Conservation (phyloP, 2,888 invertebrate genomes). For the Erpobdella octoculata region DNA sequence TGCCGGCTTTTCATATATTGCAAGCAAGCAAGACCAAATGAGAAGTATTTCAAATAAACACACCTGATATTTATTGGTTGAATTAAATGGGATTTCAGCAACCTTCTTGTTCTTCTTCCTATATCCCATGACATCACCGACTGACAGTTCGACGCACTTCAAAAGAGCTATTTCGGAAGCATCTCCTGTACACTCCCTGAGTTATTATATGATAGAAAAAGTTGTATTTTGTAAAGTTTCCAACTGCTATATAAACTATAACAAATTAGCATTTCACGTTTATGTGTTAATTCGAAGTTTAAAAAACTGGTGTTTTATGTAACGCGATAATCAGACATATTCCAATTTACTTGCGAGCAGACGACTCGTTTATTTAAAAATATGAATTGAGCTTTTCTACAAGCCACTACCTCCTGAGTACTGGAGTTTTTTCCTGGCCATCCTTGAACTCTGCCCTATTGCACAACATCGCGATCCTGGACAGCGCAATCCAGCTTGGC, state of each 20-base stretch:
- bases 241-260: too few relatives aligned
- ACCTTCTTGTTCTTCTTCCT: slow-evolving; percentile 49
- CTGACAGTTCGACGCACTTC: slow-evolving; percentile 51
- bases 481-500: slow-evolving; percentile 19
- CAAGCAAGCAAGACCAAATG: too few relatives aligned
- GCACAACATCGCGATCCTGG: slow-evolving; percentile 26
- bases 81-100: slow-evolving; percentile 55
- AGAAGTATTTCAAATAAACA: too few relatives aligned
- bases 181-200: slow-evolving; percentile 54
- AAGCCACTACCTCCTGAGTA: slow-evolving; percentile 29
- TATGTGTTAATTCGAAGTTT: too few relatives aligned
- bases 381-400: too few relatives aligned
- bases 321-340: too few relatives aligned
- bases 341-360: too few relatives aligned
- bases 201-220: too few relatives aligned
- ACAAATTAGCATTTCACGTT: too few relatives aligned
- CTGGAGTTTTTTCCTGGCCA: slow-evolving; percentile 20
- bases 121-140: slow-evolving; percentile 48
- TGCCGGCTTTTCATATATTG: not conserved
- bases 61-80: slow-evolving; percentile 55
- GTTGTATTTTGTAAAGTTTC: too few relatives aligned
- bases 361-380: too few relatives aligned
- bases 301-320: too few relatives aligned
- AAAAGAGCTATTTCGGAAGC: slow-evolving; percentile 55
- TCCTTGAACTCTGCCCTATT: slow-evolving; percentile 29